Base-by-base conservation (phyloP, 2,888 invertebrate genomes). In the Dryobotodes eremita region DNA sequence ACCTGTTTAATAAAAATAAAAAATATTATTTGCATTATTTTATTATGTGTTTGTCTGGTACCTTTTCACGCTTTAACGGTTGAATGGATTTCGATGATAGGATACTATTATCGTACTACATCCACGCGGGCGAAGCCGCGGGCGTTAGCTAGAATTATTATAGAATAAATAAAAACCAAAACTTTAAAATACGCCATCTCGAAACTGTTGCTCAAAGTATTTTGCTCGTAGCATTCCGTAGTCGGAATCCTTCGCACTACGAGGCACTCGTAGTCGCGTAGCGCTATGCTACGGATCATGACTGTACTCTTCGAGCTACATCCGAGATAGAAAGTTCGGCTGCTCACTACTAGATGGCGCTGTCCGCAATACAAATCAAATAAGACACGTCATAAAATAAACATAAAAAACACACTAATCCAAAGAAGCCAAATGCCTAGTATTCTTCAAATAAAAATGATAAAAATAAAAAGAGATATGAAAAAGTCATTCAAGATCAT, bases 301-400 rank as follows among this genome's bases (percentile, higher is more conserved):
- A 31, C 11, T 13, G 11, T 46, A 10, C 13, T 55, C 0, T 61
- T 17, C 15, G 15, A 53, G 4, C 59, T 15, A 48, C 2, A 15
- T n/a, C 10, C 10, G 50, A 4, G 0, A 20, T 61, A 5, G 0
- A 20, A 46, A 66, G 71, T 83, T 73, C 17, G 7, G 2, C 42
- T 53, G 3, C 17, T 17, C 0, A n/a, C 7, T 48, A 66, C 62
- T 72, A 86, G 85, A 86, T 86, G 76, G 75, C 86, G 81, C n/a
- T 76, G 0, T 75, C 23, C 11, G 0, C 26, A 46, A 70, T 53
- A 31, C 50, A 3, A 31, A 23, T 15, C 23, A 69, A 26, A 23
- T 31, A 48, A 8, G 31, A 1, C 8, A 8, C 2, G 23, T 7
- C 8, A n/a, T 23, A 23, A 13, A 26, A 20, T 23, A 13, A 11